Evolutionary conservation across 2,113 vertebrate species (phyloP), one percentile per base, ranked within the genome.

Genomic region (Myotis brandtii): DNA sequence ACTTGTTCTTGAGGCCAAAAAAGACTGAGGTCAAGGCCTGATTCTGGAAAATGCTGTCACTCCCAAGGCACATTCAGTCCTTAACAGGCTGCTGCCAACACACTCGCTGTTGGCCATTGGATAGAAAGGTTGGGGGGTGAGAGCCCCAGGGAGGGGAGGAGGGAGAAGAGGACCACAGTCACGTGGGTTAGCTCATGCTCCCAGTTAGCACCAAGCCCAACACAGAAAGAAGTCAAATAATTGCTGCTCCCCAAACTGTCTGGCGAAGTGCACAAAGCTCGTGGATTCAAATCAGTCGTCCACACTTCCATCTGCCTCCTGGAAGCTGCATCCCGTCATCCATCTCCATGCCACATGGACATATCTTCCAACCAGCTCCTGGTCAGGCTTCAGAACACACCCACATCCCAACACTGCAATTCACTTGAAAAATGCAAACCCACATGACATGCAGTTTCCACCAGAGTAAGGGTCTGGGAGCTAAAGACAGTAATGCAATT

Each of bases 311-410:
- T 1, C 34, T 69, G 67, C 46, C 85, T 72, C 25, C 23, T 1
- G 3, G n/a, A 9, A 4, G 13, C 43, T 69, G 73, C 40, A 70
- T 66, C 17, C 40, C 16, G 75, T 69, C 18, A 2, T 1, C 2
- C 0, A 3, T 1, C 50, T 52, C 62, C 12, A 1, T 1, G 70
- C 7, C 9, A 27, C 20, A 2, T 0, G 5, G 9, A 16, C 23
- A 34, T 0, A 0, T 3, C 5, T 25, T 69, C 90, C 93, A 54
- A 76, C 64, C 48, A 0, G 8, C 0, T 0, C 0, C 89, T 9
- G 43, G 88, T 54, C 66, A 89, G 17, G 79, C 70, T 86, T 73
- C 64, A 0, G 48, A 87, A 76, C 48, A 73, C 13, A 85, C 0
- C 0, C 79, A 81, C 46, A 64, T 27, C 34, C 84, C 8, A 16